Conservation (phyloP, 2,113 vertebrate genomes). For the Haemorhous mexicanus region DNA sequence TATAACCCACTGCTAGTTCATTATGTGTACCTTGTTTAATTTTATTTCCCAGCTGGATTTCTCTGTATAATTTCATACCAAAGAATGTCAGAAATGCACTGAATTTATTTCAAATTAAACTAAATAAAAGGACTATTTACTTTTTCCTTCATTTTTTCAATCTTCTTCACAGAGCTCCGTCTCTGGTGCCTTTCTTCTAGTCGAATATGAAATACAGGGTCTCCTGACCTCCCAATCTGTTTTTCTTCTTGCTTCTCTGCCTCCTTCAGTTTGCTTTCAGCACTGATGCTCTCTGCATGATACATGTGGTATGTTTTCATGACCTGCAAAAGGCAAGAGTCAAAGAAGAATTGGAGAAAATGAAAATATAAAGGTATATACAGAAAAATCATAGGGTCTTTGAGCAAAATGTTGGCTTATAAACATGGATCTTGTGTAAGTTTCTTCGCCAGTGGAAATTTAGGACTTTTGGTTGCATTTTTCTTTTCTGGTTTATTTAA, state of each 20-base stretch:
- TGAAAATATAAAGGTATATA: not conserved
- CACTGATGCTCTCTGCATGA: constrained; percentile 94
- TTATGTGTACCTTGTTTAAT: not conserved
- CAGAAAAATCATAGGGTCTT: not conserved
- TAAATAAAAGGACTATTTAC: constrained; percentile 67
- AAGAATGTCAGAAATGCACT: not conserved
- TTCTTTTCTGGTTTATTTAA: not conserved
- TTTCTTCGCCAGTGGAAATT: not conserved
- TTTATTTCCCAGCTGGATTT: not conserved
- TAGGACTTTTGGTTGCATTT: not conserved
- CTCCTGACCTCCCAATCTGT: constrained; percentile 87
- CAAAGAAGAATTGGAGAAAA: constrained; percentile 14
- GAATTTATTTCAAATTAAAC: constrained; percentile 11
- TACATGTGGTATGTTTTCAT: constrained; percentile 99
- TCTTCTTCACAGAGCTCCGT: constrained; percentile 97
- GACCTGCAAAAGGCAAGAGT: constrained; percentile 77
- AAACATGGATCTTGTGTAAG: not conserved
- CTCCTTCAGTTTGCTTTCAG: constrained; percentile 96
- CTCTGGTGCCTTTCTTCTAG: constrained; percentile 91
- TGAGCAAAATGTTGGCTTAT: not conserved
- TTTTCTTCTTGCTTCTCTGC: constrained; percentile 98
- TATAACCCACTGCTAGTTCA: not conserved
- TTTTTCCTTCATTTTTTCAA: constrained; percentile 99
- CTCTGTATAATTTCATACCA: not conserved
- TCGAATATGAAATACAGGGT: constrained; percentile 90